These are phyloP conservation scores for Pinna nobilis DNA, from an alignment of 1,140 invertebrate genomes.

Conservation along the genomic window DNA sequence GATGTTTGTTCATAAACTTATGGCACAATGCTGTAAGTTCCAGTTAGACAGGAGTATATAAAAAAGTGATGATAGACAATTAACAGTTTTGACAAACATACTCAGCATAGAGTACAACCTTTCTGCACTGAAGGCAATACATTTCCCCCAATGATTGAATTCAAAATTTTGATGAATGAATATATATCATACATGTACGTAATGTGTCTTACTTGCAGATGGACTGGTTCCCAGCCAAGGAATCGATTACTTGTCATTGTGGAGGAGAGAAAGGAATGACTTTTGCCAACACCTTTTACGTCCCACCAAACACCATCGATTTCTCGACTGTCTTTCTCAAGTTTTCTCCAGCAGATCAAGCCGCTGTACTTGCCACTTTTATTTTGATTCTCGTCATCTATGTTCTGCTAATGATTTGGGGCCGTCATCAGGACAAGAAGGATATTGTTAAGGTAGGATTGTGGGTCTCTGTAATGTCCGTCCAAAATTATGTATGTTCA, in stretches of 20 bases:
- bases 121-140: neutral
- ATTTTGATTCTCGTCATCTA: slow-evolving; percentile 74
- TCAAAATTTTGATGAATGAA: neutral
- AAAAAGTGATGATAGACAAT: neutral
- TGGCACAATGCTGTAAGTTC: neutral
- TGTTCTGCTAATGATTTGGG: slow-evolving; percentile 73
- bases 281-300: slow-evolving; percentile 72
- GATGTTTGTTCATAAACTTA: no score
- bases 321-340: slow-evolving; percentile 76
- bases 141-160: neutral
- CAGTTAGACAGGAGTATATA: neutral
- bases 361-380: slow-evolving; percentile 71
- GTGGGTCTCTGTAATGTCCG: no score
- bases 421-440: slow-evolving; percentile 74
- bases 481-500: no score
- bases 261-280: slow-evolving; percentile 28
- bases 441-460: slow-evolving; percentile 58
- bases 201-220: slow-evolving; percentile 36
- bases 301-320: slow-evolving; percentile 77
- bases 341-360: slow-evolving; percentile 62
- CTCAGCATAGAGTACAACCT: neutral
- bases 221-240: slow-evolving; percentile 30
- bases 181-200: neutral
- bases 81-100: no score
- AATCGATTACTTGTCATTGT: slow-evolving; percentile 44